Conservation (phyloP, 64 coral and sea anemone species). For the Acropora yongei region DNA sequence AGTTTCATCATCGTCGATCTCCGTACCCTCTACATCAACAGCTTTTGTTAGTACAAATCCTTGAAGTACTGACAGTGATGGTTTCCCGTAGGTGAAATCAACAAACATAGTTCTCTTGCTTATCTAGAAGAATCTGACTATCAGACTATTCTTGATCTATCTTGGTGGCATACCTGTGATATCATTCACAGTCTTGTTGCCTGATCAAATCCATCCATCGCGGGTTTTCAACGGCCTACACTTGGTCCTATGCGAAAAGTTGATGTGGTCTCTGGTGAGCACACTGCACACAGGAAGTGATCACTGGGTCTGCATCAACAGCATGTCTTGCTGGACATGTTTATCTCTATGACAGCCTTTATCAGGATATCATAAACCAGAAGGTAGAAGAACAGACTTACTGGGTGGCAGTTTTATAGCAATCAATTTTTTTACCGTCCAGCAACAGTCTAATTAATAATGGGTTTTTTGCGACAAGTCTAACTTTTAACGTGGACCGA, state of each 20-base stretch:
- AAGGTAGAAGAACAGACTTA: conserved; percentile 30
- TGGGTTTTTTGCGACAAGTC: not conserved
- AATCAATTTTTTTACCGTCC: conserved; percentile 40
- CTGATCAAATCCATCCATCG: not conserved
- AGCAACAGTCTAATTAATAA: conserved; percentile 14
- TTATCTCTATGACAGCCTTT: too few relatives aligned
- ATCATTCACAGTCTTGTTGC: too few relatives aligned
- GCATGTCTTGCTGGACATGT: not conserved
- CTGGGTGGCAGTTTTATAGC: conserved; percentile 31
- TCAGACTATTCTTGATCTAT: not conserved
- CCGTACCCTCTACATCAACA: not conserved
- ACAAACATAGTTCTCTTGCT: conserved; percentile 13
- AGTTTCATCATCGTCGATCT: too few relatives aligned
- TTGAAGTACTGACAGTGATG: not conserved
- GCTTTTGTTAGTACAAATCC: conserved; percentile 9
- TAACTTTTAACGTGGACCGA: not conserved
- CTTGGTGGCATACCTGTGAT: too few relatives aligned
- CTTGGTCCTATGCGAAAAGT: not conserved
- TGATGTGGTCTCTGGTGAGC: conserved; percentile 6
- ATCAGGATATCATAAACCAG: not conserved
- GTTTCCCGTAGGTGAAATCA: not conserved
- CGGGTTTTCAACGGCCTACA: conserved; percentile 9
- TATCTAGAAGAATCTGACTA: not conserved
- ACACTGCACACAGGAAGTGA: conserved; percentile 23
- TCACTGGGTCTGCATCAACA: conserved; percentile 40